Conservation (phyloP, 2,113 vertebrate species). For the Tychaedon coryphoeus region DNA sequence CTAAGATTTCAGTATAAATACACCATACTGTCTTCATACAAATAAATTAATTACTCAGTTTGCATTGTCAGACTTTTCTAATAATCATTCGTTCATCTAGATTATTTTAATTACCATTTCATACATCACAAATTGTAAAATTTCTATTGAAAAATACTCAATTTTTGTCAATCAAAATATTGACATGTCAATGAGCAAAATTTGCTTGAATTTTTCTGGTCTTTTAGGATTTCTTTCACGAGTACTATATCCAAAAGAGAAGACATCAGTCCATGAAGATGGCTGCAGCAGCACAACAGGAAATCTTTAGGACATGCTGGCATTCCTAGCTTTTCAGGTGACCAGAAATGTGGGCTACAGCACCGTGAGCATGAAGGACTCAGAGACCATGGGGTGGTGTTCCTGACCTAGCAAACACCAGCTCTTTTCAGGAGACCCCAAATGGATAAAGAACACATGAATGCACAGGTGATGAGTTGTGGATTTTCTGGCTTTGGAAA, state of each 20-base stretch:
- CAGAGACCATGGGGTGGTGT: conserved; percentile 71
- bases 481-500: neutral
- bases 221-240: conserved; percentile 42
- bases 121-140: neutral
- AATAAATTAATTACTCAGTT: neutral
- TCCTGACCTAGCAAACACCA: conserved; percentile 71
- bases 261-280: neutral
- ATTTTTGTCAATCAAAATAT: neutral
- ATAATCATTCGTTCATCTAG: neutral
- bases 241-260: conserved; percentile 21
- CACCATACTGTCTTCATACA: neutral
- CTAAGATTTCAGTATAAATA: neutral
- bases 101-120: neutral
- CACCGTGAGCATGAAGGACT: conserved; percentile 71
- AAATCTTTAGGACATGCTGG: conserved; percentile 70
- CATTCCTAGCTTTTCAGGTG: conserved; percentile 73
- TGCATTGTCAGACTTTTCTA: neutral
- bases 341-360: conserved; percentile 67
- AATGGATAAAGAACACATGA: conserved; percentile 72
- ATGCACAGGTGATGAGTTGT: conserved; percentile 72
- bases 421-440: conserved; percentile 71
- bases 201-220: neutral
- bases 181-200: neutral
- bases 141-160: neutral
- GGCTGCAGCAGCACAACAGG: neutral